Evolutionary conservation across 2,797 vertebrate species (phyloP).

Genomic region (Melanotaenia trifasciata): DNA sequence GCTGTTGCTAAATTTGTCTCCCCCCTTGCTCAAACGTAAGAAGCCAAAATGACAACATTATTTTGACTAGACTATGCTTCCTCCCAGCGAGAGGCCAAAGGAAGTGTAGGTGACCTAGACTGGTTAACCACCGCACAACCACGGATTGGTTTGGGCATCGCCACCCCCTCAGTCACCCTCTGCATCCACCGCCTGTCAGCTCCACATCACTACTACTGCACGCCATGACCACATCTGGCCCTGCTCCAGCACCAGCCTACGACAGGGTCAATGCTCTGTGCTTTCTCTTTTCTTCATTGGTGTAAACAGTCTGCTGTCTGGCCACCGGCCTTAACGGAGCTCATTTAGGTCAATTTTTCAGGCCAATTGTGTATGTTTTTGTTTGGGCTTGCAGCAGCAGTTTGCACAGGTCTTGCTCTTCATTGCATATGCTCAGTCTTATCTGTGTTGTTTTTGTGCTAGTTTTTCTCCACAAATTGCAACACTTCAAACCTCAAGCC

Average conservation of each 20-base stretch:
- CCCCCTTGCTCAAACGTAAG: slow-evolving; percentile 72
- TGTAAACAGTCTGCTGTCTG: slow-evolving; percentile 77
- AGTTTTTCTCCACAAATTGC: slow-evolving; percentile 50
- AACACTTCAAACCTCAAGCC: slow-evolving; percentile 49
- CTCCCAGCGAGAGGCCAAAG: slow-evolving; percentile 78
- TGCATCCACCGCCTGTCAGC: slow-evolving; percentile 67
- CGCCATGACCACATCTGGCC: slow-evolving; percentile 72
- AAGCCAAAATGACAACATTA: slow-evolving; percentile 88
- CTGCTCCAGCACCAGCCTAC: slow-evolving; percentile 60
- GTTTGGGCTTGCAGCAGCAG: slow-evolving; percentile 29
- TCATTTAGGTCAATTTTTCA: slow-evolving; percentile 59
- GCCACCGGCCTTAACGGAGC: slow-evolving; percentile 42
- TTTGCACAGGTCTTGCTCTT: slow-evolving; percentile 39
- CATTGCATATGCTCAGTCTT: slow-evolving; percentile 7
- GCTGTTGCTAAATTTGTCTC: slow-evolving; percentile 83
- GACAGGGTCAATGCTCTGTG: slow-evolving; percentile 48
- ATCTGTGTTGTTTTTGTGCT: slow-evolving; percentile 42
- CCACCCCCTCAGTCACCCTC: slow-evolving; percentile 74
- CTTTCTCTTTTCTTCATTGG: slow-evolving; percentile 51
- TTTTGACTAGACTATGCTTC: slow-evolving; percentile 89
- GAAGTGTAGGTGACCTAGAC: slow-evolving; percentile 86
- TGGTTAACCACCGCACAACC: slow-evolving; percentile 79
- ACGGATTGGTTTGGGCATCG: slow-evolving; percentile 67
- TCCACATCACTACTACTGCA: slow-evolving; percentile 78
- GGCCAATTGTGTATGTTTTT: slow-evolving; percentile 59